Evolutionary conservation across 2,888 invertebrate species (phyloP).

Genomic region (Protodeltote pygarga): DNA sequence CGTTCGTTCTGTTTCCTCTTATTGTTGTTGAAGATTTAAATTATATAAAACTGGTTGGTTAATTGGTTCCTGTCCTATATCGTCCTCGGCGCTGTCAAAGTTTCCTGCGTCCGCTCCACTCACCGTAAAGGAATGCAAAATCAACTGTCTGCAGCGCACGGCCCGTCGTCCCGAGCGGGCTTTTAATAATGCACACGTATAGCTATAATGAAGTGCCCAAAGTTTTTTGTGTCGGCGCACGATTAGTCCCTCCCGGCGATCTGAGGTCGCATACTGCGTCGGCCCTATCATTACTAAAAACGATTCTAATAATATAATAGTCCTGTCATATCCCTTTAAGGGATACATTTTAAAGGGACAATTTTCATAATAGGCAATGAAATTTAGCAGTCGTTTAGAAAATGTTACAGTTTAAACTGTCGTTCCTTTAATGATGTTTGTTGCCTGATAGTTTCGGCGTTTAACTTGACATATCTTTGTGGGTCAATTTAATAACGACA

Average conservation of each 20-base stretch:
- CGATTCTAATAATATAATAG: conserved; percentile 86
- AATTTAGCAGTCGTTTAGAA: conserved; percentile 79
- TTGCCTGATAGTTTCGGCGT: conserved; percentile 49
- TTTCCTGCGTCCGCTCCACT: conserved; percentile 48
- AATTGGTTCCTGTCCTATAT: conserved; percentile 64
- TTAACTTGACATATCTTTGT: conserved; percentile 55
- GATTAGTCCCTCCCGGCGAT: conserved; percentile 80
- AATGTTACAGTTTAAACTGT: conserved; percentile 69
- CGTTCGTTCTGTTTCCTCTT: conserved; percentile 42
- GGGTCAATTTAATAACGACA: conserved; percentile 52
- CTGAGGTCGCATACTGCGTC: conserved; percentile 71
- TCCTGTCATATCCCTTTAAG: conserved; percentile 81
- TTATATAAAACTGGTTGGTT: conserved; percentile 61
- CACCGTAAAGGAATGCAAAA: conserved; percentile 73
- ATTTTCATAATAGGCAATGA: conserved; percentile 78
- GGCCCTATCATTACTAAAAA: conserved; percentile 84
- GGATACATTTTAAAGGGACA: conserved; percentile 79
- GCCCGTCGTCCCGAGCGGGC: conserved; percentile 45
- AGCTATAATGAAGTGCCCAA: conserved; percentile 80
- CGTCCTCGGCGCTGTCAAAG: conserved; percentile 47
- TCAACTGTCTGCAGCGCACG: conserved; percentile 57
- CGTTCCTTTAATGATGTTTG: conserved; percentile 57
- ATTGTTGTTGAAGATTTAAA: conserved; percentile 49
- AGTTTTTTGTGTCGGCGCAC: conserved; percentile 73
- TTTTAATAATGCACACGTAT: conserved; percentile 52